Conservation (phyloP, 2,888 invertebrate genomes). For the Melanchra persicariae region DNA sequence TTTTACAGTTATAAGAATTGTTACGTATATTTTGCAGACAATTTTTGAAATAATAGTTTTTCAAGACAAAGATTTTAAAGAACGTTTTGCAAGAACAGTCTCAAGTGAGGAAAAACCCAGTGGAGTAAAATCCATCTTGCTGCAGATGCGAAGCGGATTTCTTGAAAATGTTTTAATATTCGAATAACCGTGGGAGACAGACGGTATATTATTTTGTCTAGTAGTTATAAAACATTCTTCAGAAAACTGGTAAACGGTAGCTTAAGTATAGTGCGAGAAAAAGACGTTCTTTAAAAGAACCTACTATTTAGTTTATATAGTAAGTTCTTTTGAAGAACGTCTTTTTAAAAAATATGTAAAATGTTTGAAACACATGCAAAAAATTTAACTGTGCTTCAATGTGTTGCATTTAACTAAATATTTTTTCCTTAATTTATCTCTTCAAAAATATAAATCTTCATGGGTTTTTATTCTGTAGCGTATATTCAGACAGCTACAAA, state of each 20-base stretch:
- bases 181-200: background rate
- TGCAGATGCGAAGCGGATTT: background rate
- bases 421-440: no score
- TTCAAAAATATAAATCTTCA: no score
- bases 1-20: no score
- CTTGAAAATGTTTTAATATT: background rate
- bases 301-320: no score
- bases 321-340: no score
- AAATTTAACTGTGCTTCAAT: no score
- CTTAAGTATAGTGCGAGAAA: background rate
- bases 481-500: no score
- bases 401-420: no score
- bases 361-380: no score
- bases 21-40: no score
- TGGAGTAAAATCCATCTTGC: background rate
- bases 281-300: background rate
- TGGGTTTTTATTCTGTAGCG: no score
- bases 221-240: background rate
- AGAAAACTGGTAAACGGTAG: background rate
- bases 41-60: background rate
- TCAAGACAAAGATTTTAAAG: background rate
- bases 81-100: background rate
- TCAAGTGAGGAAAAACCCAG: background rate
- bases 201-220: slow-evolving; percentile 3
- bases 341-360: no score